Evolutionary conservation across 2,113 vertebrate species (phyloP).

Genomic region (Progne subis): DNA sequence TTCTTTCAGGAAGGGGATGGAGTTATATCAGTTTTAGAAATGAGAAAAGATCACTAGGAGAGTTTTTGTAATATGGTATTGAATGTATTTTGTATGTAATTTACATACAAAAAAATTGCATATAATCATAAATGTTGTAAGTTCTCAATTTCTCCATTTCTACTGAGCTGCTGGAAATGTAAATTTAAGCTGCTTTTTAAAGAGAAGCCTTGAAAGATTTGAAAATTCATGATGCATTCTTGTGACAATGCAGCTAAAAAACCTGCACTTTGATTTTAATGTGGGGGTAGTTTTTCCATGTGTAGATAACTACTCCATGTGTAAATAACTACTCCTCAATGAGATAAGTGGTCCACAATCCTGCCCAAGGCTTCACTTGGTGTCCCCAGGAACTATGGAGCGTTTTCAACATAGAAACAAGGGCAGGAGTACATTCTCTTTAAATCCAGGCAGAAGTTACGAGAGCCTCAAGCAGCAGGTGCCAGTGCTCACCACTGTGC

Average conservation of each 20-base stretch:
- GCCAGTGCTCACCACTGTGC: rapidly evolving
- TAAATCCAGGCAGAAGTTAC: neutral
- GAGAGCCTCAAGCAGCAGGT: neutral
- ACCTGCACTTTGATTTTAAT: neutral
- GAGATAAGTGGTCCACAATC: neutral
- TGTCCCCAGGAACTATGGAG: neutral
- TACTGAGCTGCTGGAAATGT: neutral
- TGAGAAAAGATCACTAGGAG: neutral
- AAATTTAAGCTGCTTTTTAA: neutral
- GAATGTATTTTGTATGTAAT: neutral
- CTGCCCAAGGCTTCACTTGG: neutral
- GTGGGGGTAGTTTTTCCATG: neutral
- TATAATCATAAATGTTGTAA: neutral
- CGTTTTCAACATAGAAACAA: neutral
- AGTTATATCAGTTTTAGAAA: neutral
- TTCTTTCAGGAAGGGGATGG: neutral
- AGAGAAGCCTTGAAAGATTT: neutral
- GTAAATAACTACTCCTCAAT: neutral
- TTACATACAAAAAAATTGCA: neutral
- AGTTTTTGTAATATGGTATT: neutral
- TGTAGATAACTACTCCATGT: neutral
- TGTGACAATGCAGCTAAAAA: neutral
- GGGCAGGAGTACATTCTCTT: neutral
- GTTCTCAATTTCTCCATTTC: neutral
- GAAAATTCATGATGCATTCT: neutral